Base-by-base conservation (phyloP, 2,113 vertebrate genomes). In the Salvelinus namaycush region DNA sequence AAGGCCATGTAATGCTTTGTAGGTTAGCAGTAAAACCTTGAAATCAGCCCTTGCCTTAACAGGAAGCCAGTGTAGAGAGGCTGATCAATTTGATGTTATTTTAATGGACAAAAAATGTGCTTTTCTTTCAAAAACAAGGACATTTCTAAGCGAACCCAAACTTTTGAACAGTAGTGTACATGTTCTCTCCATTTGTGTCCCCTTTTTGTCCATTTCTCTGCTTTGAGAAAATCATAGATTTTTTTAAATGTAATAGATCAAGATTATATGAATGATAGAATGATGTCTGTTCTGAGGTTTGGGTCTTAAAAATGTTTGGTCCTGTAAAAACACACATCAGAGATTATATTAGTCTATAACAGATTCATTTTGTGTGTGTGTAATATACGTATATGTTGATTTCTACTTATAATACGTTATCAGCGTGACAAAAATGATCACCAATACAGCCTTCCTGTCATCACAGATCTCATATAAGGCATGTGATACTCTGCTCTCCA, bases 341-440 rank as follows among this genome's bases (percentile, higher is more conserved):
- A 66, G 80, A 89, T 87, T 83, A 71, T 84, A 87, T 89, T 88
- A 87, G 77, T 72, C 39, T 82, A 89, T 88, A 87, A 84, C 65
- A n/a, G 27, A 82, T 78, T 64, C 77, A 85, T 84, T 90, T 86
- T 72, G 29, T 54, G 29, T 22, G 29, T 22, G 26, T 39, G 71
- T 79, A 39, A 84, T 75, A 60, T 78, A 69, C 72, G 71, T 26
- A 26, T 26, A 26, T 73, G 3, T 54, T 79, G 70, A 79, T 86
- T 79, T 74, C 72, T 76, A 49, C 72, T 78, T 74, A 73, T 73
- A 54, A 54, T 5, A 75, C 48, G 29, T 74, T 69, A 71, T 76
- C 16, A 76, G 74, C 78, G 67, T 72, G 62, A 78, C 64, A 49
- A 39, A 78, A 80, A 73, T 72, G 79, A 59, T 75, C 0, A 29